Percentiles rank a stretch among this genome's conserved stretches.
Conservation (phyloP, 1,140 invertebrate genomes). For the Holcopasites calliopsidis region DNA sequence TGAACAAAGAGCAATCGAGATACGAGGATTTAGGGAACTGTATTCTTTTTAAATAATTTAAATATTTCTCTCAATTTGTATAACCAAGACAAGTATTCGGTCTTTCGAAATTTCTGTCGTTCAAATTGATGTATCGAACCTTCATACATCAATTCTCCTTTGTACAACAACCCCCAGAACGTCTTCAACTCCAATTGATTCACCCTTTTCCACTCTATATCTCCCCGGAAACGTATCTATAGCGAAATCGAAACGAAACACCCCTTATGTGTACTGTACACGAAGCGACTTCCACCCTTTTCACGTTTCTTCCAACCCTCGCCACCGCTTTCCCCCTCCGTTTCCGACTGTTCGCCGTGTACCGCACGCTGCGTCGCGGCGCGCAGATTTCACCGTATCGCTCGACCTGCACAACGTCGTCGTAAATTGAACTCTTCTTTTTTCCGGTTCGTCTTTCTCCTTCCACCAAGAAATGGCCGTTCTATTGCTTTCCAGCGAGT, state of each 20-base stretch:
- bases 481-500: conserved; percentile 33
- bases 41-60: no score
- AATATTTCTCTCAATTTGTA: no score
- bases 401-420: conserved; percentile 40
- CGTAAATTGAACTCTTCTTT: conserved; percentile 52
- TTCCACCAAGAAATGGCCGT: neutral
- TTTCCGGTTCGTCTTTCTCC: neutral
- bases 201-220: neutral
- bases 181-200: no score
- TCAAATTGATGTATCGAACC: no score
- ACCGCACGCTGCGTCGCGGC: conserved; percentile 18
- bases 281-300: conserved; percentile 18
- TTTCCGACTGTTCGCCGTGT: neutral
- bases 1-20: no score
- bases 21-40: no score
- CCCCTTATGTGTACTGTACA: conserved; percentile 1
- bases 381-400: conserved; percentile 48
- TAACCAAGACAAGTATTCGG: no score
- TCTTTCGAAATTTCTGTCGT: no score
- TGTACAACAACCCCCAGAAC: neutral
- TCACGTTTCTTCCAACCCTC: neutral
- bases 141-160: no score
- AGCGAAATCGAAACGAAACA: neutral
- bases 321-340: neutral
- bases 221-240: neutral